Percentiles rank a stretch among this genome's conserved stretches.
Evolutionary conservation across 2,797 vertebrate species (phyloP).

Genomic region (Discoglossus pictus): DNA sequence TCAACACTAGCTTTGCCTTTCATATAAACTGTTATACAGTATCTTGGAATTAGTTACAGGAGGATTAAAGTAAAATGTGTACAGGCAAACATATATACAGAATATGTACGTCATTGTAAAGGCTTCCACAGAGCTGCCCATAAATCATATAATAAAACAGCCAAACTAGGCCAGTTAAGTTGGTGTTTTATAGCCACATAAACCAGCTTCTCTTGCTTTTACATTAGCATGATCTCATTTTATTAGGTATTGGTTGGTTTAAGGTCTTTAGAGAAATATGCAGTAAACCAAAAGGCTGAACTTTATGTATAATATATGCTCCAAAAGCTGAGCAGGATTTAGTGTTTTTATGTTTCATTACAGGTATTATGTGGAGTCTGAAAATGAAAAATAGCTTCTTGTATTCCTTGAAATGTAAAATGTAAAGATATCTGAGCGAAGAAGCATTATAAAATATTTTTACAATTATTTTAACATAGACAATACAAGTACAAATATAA

Average conservation of each 20-base stretch:
- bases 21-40: too few relatives aligned
- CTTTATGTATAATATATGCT: conserved; percentile 58
- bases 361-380: not conserved
- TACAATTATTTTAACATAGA: too few relatives aligned
- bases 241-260: conserved; percentile 35
- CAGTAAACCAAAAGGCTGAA: conserved; percentile 32
- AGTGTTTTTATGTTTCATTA: conserved; percentile 4
- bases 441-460: too few relatives aligned
- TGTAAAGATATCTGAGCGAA: too few relatives aligned
- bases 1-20: too few relatives aligned
- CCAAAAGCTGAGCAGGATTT: conserved; percentile 42
- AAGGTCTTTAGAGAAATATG: conserved; percentile 52
- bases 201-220: conserved; percentile 24
- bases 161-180: conserved; percentile 38
- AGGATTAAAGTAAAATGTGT: not conserved
- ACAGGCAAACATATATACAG: conserved; percentile 12
- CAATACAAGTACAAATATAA: too few relatives aligned
- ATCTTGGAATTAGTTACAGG: too few relatives aligned
- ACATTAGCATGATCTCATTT: conserved; percentile 39
- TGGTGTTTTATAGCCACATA: conserved; percentile 42
- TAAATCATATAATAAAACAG: conserved; percentile 32
- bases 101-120: not conserved
- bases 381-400: conserved; percentile 16
- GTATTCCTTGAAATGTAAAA: too few relatives aligned
- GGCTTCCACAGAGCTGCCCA: not conserved